Evolutionary conservation across 2,113 vertebrate genomes (phyloP).

Genomic region (Anseranas semipalmata): DNA sequence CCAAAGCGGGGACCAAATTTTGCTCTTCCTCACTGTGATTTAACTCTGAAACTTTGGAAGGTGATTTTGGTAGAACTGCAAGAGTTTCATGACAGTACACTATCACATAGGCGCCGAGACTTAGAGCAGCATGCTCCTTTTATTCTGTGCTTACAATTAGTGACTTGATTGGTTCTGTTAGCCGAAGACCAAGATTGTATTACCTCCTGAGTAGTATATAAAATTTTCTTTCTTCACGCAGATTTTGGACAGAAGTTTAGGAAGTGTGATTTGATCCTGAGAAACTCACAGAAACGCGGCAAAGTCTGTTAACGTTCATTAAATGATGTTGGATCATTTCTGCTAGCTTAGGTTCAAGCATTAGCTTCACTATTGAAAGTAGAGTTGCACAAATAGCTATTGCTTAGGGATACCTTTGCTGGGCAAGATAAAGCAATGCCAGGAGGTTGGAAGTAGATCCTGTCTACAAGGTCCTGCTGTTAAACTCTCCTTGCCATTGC

Average conservation of each 20-base stretch:
- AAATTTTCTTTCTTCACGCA: not conserved
- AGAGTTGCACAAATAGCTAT: not conserved
- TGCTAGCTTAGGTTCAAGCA: not conserved
- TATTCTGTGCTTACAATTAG: constrained; percentile 27
- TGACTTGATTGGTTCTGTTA: constrained; percentile 6
- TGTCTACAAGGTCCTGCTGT: not conserved
- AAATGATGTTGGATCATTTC: not conserved
- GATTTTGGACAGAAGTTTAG: not conserved
- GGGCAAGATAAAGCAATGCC: not conserved
- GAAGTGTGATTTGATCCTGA: not conserved
- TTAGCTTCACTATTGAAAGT: not conserved
- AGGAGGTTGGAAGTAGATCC: not conserved
- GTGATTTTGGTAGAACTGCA: not conserved
- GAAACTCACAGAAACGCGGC: not conserved
- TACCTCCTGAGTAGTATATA: not conserved
- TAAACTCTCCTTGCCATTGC: not conserved
- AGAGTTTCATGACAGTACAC: not conserved
- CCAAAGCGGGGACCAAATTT: not conserved
- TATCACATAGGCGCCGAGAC: not conserved
- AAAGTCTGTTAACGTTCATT: not conserved
- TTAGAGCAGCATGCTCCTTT: not conserved
- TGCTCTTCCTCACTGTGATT: not conserved
- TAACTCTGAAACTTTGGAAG: not conserved
- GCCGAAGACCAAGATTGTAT: constrained; percentile 25
- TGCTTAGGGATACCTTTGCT: not conserved